Conservation (phyloP, 2,888 invertebrate genomes). For the Dione vanillae region DNA sequence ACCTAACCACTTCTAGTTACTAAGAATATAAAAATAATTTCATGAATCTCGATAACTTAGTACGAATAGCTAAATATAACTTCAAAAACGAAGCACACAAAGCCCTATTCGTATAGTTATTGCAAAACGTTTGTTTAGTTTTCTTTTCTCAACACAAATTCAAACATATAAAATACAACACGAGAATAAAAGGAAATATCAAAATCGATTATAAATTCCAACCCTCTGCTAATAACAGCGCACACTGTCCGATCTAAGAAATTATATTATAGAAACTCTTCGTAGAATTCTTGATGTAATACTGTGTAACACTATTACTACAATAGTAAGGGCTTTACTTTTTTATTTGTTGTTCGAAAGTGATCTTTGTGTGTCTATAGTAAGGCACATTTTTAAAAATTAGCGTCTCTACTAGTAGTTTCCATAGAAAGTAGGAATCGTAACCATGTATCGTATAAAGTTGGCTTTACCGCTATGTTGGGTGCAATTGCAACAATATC, state of each 20-base stretch:
- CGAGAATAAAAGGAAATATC: conserved; percentile 19
- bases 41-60: too few species aligned
- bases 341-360: not conserved
- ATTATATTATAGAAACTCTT: conserved; percentile 43
- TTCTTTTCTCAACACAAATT: not conserved
- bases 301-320: conserved; percentile 37
- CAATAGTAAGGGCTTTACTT: conserved; percentile 24
- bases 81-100: too few species aligned
- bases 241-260: conserved; percentile 45
- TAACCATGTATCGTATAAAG: conserved; percentile 48
- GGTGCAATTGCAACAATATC: conserved; percentile 56
- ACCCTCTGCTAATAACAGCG: conserved; percentile 43
- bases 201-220: conserved; percentile 31
- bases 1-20: too few species aligned
- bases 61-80: too few species aligned
- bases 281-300: conserved; percentile 47
- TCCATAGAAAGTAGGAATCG: conserved; percentile 38
- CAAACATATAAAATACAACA: conserved; percentile 33
- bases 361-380: not conserved
- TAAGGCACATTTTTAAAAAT: not conserved
- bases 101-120: not conserved
- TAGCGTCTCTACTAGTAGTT: conserved; percentile 21
- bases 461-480: conserved; percentile 53
- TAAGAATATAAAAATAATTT: too few species aligned
- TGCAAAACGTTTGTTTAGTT: not conserved